A percentile compares a stretch with the other conserved stretches of the same genome.
phyloP scores from a whole-genome alignment of 2,888 invertebrate species.

The Leuctra nigra region DNA sequence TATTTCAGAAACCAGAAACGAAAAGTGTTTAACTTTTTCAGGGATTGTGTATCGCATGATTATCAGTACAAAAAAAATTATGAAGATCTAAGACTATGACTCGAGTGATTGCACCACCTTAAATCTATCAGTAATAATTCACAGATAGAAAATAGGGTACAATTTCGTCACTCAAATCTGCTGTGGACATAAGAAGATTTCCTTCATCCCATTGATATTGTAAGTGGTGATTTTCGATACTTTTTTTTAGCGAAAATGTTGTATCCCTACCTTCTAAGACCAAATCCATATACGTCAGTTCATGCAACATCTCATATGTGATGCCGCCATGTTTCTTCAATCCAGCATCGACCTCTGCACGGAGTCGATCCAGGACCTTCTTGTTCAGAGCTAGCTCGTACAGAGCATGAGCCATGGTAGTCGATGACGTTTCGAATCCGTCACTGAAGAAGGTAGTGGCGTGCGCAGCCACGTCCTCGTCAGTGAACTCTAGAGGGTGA shows the following conservation, averaged over 20 bases:
- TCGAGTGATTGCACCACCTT: too few species aligned
- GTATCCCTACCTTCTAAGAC: slow-evolving; percentile 28
- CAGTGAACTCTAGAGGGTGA: slow-evolving; percentile 21
- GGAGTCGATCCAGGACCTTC: slow-evolving; percentile 31
- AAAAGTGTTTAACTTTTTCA: too few species aligned
- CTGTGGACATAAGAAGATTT: too few species aligned
- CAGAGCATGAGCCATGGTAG: slow-evolving; percentile 31
- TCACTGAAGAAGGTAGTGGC: slow-evolving; percentile 34
- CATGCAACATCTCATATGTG: slow-evolving; percentile 31
- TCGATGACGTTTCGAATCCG: slow-evolving; percentile 35
- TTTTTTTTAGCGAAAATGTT: background rate
- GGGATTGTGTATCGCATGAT: too few species aligned
- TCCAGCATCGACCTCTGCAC: slow-evolving; percentile 32
- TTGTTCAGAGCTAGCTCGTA: slow-evolving; percentile 33
- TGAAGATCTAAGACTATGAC: too few species aligned
- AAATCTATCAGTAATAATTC: too few species aligned
- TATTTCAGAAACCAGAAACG: too few species aligned
- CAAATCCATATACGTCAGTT: slow-evolving; percentile 34
- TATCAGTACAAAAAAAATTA: too few species aligned
- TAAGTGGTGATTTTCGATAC: background rate
- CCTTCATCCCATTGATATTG: background rate
- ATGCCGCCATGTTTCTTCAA: slow-evolving; percentile 28
- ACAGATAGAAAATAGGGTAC: too few species aligned
- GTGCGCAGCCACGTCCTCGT: slow-evolving; percentile 28
- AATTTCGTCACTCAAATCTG: too few species aligned